Base-by-base conservation (phyloP, 2,888 invertebrate genomes). In the Drosophila putrida region DNA sequence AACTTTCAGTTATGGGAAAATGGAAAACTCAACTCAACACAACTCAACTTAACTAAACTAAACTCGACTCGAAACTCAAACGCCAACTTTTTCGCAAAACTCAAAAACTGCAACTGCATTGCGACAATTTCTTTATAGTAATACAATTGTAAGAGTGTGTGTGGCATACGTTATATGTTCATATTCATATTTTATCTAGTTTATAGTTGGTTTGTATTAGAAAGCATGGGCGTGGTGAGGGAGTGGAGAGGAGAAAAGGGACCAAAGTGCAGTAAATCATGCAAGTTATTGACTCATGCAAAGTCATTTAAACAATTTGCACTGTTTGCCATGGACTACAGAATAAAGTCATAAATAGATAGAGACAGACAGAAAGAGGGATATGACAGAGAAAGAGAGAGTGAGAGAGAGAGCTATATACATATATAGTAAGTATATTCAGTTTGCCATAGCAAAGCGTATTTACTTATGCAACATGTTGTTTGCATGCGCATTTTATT, bases 141-240 rank as follows among this genome's bases (percentile, higher is more conserved):
- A 55, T 38, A 59, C 11, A 58, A 39, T 11, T 36, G n/a, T 11
- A 46, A n/a, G 49, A 36, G 8, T 9, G 46, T 36, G 67, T 44
- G 35, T 44, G 36, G 47, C 77, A 76, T 76, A 53, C 68, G 77
- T 25, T 75, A 64, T 72, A 73, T 58, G 74, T 77, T 80, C 74
- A 80, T 80, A 80, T 80, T 78, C 80, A 78, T 80, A 78, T 80
- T 74, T 80, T 74, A 78, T 78, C 71, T 76, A 80, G 77, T 76
- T 78, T 73, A 53, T 54, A 72, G 72, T 72, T 71, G 54, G 44
- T 54, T 60, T 55, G 62, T 46, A 69, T 76, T 78, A 76, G 76
- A 79, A 72, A 27, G n/a, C 41, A 28, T 6, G n/a, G 53, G 1
- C 11, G 25, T 27, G 35, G 33, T n/a, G 15, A 20, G 51, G 11